Percentiles rank a stretch among this genome's conserved stretches.
Evolutionary conservation across 1,140 invertebrate species (phyloP).

Genomic region (Drosophila seguyi): DNA sequence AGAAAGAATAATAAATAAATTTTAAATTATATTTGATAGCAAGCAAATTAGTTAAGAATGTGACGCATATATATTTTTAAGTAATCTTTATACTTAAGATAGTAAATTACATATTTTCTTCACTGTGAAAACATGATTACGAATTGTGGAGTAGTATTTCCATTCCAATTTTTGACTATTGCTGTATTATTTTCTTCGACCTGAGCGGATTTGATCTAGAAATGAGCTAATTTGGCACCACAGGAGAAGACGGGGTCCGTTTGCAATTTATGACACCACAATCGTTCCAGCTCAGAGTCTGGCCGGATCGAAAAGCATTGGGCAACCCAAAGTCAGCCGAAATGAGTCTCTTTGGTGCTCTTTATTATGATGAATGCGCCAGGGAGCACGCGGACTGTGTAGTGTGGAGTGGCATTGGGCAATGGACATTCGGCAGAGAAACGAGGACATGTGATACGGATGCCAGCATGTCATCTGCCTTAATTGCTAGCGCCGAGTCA

Average conservation of each 20-base stretch:
- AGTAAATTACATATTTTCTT: background rate
- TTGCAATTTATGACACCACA: conserved; percentile 78
- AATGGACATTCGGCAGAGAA: conserved; percentile 18
- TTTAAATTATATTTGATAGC: background rate
- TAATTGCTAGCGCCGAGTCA: conserved; percentile 35
- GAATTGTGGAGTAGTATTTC: background rate
- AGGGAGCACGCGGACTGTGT: conserved; percentile 8
- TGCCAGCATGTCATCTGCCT: conserved; percentile 37
- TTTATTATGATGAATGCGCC: conserved; percentile 75
- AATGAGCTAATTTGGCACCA: background rate
- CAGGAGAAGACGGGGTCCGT: conserved; percentile 43
- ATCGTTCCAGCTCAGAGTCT: conserved; percentile 56
- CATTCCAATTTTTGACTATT: background rate
- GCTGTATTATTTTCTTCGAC: background rate
- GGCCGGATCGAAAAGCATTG: conserved; percentile 62
- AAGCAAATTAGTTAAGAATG: background rate
- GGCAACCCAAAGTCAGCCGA: conserved; percentile 54
- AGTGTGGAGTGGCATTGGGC: conserved; percentile 5
- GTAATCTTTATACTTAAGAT: too few species aligned
- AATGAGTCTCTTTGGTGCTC: conserved; percentile 76
- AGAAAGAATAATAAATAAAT: background rate
- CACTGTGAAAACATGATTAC: background rate
- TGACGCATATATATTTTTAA: background rate
- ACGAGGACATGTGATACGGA: conserved; percentile 37
- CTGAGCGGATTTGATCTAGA: background rate